Percentiles rank a stretch among this genome's conserved stretches.
Conservation (phyloP, 2,888 invertebrate genomes). For the Apotomis betuletana region DNA sequence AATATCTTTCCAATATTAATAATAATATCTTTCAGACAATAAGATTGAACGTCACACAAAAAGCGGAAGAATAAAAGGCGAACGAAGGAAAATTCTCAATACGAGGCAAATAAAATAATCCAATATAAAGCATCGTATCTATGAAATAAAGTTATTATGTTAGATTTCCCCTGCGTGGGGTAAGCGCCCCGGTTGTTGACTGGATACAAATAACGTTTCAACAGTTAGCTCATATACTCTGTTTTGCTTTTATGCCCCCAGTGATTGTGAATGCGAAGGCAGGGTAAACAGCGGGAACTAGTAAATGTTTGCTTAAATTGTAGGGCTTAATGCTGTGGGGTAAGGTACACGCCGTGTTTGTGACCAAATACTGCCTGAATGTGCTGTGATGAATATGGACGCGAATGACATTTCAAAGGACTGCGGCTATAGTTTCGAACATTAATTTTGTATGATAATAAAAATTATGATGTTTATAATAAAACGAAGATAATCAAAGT, state of each 20-base stretch:
- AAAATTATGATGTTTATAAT: too few relatives aligned
- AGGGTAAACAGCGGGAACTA: constrained; percentile 20
- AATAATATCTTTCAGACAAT: constrained; percentile 7
- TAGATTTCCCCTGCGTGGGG: constrained; percentile 40
- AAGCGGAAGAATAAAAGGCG: background rate
- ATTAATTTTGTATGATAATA: too few relatives aligned
- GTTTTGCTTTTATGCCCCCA: constrained; percentile 39
- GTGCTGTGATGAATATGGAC: background rate
- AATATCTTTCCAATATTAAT: background rate
- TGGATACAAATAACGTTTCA: constrained; percentile 41
- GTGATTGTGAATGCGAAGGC: constrained; percentile 26
- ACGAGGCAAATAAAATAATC: constrained; percentile 36
- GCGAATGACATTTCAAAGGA: too few relatives aligned
- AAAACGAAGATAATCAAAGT: too few relatives aligned
- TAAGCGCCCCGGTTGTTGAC: constrained; percentile 39
- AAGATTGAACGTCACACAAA: constrained; percentile 21
- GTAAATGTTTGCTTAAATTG: constrained; percentile 14
- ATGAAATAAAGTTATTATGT: constrained; percentile 38
- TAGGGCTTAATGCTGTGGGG: background rate
- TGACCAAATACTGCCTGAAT: background rate
- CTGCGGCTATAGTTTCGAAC: too few relatives aligned
- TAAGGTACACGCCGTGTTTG: background rate
- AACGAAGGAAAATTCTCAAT: constrained; percentile 31
- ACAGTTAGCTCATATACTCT: constrained; percentile 37
- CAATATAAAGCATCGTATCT: constrained; percentile 35